Conservation (phyloP, 1,140 invertebrate genomes). For the Zaprionus taronus region DNA sequence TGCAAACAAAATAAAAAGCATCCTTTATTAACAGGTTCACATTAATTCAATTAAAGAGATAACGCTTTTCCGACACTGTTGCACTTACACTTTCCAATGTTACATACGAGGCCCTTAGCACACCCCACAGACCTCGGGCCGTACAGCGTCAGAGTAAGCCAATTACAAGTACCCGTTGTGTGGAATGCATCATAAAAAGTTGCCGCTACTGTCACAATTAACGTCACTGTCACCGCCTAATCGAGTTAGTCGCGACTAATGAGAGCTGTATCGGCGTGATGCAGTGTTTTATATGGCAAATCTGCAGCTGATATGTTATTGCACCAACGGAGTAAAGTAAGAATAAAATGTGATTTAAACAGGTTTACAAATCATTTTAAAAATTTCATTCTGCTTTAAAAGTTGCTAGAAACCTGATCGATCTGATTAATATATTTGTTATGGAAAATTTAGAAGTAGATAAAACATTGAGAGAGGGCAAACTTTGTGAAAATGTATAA, state of each 20-base stretch:
- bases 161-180: constrained; percentile 49
- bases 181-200: constrained; percentile 32
- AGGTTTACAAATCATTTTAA: neutral
- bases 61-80: constrained; percentile 8
- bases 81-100: constrained; percentile 73
- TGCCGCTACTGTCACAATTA: constrained; percentile 29
- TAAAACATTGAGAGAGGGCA: too few relatives aligned
- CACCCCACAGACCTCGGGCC: constrained; percentile 87
- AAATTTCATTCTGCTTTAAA: neutral
- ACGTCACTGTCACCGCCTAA: constrained; percentile 49
- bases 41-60: constrained; percentile 34
- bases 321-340: neutral
- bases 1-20: neutral
- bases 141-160: constrained; percentile 85
- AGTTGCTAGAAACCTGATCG: neutral
- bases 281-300: constrained; percentile 58
- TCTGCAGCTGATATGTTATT: constrained; percentile 25
- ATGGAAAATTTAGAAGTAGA: too few relatives aligned
- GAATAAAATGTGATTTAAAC: neutral
- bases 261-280: constrained; percentile 43
- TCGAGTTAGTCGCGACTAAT: constrained; percentile 64
- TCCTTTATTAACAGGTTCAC: constrained; percentile 29
- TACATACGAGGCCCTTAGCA: constrained; percentile 42
- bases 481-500: too few relatives aligned
- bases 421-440: too few relatives aligned